Conservation (phyloP, 2,888 invertebrate genomes). For the Petrolisthes cinctipes region DNA sequence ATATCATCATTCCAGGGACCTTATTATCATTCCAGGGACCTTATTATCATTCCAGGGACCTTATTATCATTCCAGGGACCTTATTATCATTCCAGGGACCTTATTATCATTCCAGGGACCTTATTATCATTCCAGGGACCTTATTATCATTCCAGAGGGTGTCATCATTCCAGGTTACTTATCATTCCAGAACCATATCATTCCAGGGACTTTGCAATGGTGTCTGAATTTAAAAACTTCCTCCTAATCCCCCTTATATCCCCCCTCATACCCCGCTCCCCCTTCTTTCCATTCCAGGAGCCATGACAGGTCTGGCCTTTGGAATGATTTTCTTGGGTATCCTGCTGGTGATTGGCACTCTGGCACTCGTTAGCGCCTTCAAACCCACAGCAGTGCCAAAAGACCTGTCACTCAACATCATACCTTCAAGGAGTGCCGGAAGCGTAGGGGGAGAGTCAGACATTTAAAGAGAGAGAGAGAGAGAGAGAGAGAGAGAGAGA, state of each 20-base stretch:
- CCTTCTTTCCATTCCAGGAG: conserved; percentile 20
- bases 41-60: too few species aligned
- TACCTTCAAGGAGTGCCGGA: background rate
- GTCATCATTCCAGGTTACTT: too few species aligned
- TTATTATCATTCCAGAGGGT: too few species aligned
- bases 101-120: too few species aligned
- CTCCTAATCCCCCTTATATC: background rate
- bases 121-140: too few species aligned
- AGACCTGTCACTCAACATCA: conserved; percentile 2
- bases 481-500: background rate
- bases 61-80: too few species aligned
- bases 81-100: too few species aligned
- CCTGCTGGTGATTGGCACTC: conserved; percentile 34
- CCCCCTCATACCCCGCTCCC: too few species aligned
- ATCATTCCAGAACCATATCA: background rate
- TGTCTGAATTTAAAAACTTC: background rate
- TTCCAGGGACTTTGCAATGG: background rate
- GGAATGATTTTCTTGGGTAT: conserved; percentile 57
- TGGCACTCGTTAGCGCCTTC: conserved; percentile 13
- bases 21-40: too few species aligned
- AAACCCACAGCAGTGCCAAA: conserved; percentile 30
- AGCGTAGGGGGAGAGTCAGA: background rate
- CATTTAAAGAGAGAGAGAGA: background rate
- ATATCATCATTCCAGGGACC: too few species aligned
- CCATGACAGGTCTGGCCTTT: conserved; percentile 56